Evolutionary conservation across 2,888 invertebrate species (phyloP).

Genomic region (Anthophora plumipes): DNA sequence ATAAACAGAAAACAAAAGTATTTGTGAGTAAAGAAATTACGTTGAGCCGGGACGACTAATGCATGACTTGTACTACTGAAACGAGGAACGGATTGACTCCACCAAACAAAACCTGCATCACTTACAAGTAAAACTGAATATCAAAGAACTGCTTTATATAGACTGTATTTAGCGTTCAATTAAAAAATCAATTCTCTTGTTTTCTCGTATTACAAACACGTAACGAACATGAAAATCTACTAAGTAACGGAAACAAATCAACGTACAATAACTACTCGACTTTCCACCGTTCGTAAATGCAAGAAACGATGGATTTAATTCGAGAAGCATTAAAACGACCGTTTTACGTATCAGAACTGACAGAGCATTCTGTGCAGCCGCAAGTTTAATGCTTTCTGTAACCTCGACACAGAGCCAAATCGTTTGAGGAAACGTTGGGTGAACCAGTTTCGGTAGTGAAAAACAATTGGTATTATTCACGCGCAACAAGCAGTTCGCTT

Average conservation of each 20-base stretch:
- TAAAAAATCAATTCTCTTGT: not conserved
- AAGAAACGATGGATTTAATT: constrained; percentile 2
- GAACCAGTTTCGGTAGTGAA: not conserved
- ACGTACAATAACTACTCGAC: too few relatives aligned
- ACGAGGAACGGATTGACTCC: not conserved
- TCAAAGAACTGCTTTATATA: not conserved
- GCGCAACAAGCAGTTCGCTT: constrained; percentile 23
- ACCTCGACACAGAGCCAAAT: too few relatives aligned
- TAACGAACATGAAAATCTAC: too few relatives aligned
- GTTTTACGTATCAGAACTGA: not conserved
- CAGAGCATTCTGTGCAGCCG: not conserved
- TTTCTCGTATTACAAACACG: too few relatives aligned
- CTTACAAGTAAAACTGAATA: not conserved
- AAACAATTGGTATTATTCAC: constrained; percentile 38
- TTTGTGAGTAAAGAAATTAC: too few relatives aligned
- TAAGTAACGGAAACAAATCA: too few relatives aligned
- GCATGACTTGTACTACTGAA: not conserved
- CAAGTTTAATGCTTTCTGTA: constrained; percentile 1
- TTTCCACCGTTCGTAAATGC: too few relatives aligned
- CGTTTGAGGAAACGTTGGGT: too few relatives aligned
- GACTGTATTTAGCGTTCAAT: not conserved
- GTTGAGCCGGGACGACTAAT: not conserved
- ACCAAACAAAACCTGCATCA: too few relatives aligned
- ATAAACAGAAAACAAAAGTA: too few relatives aligned
- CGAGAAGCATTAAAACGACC: not conserved